Evolutionary conservation across 2,113 vertebrate genomes (phyloP).

Genomic region (Pseudois nayaur): DNA sequence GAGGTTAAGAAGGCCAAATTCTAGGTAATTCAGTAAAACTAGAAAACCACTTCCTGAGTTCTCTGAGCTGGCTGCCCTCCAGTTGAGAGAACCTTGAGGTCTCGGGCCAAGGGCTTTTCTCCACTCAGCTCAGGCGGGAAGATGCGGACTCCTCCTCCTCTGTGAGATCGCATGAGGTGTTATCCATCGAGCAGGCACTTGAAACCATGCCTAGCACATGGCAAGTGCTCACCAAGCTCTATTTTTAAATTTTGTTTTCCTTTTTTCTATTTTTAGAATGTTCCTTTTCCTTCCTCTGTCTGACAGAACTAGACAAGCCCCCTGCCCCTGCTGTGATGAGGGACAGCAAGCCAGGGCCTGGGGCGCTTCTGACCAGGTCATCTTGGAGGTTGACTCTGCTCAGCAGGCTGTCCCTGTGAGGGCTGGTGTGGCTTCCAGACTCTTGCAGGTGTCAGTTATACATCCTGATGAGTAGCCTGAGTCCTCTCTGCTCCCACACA

Average conservation of each 20-base stretch:
- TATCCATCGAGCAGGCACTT: background rate
- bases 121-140: background rate
- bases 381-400: background rate
- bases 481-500: background rate
- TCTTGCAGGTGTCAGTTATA: background rate
- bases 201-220: conserved; percentile 19
- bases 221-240: background rate
- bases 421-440: background rate
- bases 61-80: background rate
- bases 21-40: conserved; percentile 43
- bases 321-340: background rate
- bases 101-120: background rate
- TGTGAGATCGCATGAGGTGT: background rate
- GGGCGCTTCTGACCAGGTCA: background rate
- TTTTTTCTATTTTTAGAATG: conserved; percentile 23
- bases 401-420: background rate
- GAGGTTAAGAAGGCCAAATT: background rate
- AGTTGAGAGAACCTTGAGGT: background rate
- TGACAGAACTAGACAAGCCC: background rate
- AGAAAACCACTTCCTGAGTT: conserved; percentile 8
- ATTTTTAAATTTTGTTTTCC: background rate
- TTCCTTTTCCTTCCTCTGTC: background rate
- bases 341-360: background rate
- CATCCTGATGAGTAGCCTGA: background rate
- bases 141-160: background rate